A percentile compares a stretch with the other conserved stretches of the same genome.
Conservation (phyloP, 2,888 invertebrate species). For the Lithophane socia region DNA sequence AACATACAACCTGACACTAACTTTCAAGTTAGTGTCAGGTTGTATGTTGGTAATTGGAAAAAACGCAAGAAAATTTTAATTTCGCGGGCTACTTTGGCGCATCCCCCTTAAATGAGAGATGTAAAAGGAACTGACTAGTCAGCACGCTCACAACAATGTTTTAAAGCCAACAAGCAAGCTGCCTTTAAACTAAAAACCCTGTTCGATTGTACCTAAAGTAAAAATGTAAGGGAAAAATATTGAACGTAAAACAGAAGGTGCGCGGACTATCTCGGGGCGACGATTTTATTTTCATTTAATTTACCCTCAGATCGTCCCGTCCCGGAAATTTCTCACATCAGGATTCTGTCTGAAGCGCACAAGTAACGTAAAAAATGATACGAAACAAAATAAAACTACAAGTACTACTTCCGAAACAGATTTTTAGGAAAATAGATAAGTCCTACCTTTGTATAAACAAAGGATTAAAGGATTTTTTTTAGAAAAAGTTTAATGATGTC, state of each 20-base stretch:
- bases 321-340: constrained; percentile 37
- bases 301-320: constrained; percentile 28
- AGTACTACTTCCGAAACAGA: constrained; percentile 28
- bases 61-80: background rate
- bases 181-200: background rate
- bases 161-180: no score
- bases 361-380: constrained; percentile 26
- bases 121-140: background rate
- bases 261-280: constrained; percentile 8
- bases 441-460: background rate
- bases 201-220: background rate
- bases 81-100: background rate
- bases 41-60: no score
- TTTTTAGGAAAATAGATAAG: constrained; percentile 13
- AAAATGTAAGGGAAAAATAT: constrained; percentile 19
- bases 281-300: constrained; percentile 51
- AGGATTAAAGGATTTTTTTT: background rate
- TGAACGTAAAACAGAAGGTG: background rate
- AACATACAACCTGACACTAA: no score
- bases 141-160: background rate
- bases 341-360: constrained; percentile 21
- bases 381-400: constrained; percentile 23
- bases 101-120: background rate
- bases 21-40: no score
- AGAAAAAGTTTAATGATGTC: background rate